These are phyloP conservation scores for Chrysotoxum bicinctum DNA, from an alignment of 2,888 invertebrate species.

Conservation along the genomic window DNA sequence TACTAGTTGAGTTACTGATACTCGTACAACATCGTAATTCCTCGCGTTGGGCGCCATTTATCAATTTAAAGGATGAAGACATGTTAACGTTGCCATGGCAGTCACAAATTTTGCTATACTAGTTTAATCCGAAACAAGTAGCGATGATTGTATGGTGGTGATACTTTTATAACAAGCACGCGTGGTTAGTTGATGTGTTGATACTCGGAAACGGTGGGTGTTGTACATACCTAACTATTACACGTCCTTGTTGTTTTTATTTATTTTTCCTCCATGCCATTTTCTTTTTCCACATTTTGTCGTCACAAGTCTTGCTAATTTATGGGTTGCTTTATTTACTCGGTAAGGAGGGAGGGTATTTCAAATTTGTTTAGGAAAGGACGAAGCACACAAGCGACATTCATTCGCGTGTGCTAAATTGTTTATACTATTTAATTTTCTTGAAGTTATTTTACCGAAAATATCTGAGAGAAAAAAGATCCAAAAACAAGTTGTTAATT, in stretches of 20 bases:
- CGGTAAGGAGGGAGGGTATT: not conserved
- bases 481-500: not conserved
- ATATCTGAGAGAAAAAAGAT: not conserved
- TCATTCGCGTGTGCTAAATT: not conserved
- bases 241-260: not conserved
- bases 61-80: not conserved
- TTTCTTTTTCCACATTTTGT: not conserved
- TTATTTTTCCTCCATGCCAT: not conserved
- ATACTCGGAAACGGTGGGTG: not conserved
- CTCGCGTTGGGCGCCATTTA: slow-evolving; percentile 14
- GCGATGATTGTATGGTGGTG: slow-evolving; percentile 1
- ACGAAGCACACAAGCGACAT: not conserved
- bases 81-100: not conserved
- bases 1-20: not conserved
- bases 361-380: not conserved
- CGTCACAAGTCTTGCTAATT: not conserved
- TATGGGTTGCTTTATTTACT: not conserved
- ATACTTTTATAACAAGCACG: not conserved
- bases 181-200: not conserved
- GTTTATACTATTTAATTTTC: not conserved
- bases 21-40: not conserved
- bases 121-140: not conserved
- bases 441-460: not conserved
- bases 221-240: not conserved
- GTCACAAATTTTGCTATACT: not conserved